Evolutionary conservation across 2,113 vertebrate genomes (phyloP).

Genomic region (Bambusicola thoracicus): DNA sequence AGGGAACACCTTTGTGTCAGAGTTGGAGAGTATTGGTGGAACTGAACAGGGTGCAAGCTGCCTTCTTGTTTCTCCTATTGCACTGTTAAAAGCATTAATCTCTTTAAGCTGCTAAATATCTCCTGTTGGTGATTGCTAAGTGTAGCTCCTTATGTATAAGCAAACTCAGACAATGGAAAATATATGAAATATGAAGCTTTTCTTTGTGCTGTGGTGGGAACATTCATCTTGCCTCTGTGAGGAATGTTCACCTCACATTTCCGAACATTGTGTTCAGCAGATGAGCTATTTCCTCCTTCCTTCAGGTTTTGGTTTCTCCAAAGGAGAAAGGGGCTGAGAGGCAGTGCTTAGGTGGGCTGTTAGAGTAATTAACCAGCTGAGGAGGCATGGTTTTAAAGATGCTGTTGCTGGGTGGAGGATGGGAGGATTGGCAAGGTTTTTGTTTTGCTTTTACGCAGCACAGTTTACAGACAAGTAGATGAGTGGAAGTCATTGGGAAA

Average conservation of each 20-base stretch:
- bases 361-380: constrained; percentile 38
- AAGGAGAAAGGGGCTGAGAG: neutral
- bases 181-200: constrained; percentile 8
- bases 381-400: neutral
- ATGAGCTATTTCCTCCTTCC: constrained; percentile 45
- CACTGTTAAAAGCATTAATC: neutral
- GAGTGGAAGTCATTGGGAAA: neutral
- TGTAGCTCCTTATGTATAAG: neutral
- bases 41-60: neutral
- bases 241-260: constrained; percentile 52
- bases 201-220: constrained; percentile 32
- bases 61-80: neutral
- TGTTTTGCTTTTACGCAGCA: neutral
- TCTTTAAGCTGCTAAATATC: neutral
- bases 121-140: neutral
- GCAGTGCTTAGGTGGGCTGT: neutral
- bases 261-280: constrained; percentile 60
- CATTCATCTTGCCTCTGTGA: neutral
- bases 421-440: neutral
- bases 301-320: constrained; percentile 23
- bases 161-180: constrained; percentile 51
- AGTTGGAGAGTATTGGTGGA: accelerated
- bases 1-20: neutral
- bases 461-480: neutral
- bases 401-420: neutral